Percentiles rank a stretch among this genome's conserved stretches.
These are phyloP conservation scores for Cabera pusaria DNA, from an alignment of 2,888 invertebrate genomes.

Conservation along the genomic window DNA sequence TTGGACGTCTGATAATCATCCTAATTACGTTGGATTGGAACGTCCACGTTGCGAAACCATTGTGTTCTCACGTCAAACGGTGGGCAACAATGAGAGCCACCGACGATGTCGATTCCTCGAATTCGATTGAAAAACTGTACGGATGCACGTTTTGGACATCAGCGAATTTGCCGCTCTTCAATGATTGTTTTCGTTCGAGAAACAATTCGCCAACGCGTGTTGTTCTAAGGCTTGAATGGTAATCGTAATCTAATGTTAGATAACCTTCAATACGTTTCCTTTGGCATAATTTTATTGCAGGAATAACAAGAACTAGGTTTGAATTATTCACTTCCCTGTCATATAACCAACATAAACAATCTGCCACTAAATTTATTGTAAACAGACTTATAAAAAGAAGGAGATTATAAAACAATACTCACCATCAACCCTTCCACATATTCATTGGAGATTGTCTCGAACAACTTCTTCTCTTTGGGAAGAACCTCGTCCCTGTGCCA, in stretches of 20 bases:
- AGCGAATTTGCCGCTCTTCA: constrained; percentile 65
- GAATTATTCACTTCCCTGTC: too few species aligned
- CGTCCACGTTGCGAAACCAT: constrained; percentile 67
- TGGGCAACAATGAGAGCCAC: constrained; percentile 78
- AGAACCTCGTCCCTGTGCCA: constrained; percentile 58
- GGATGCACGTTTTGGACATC: constrained; percentile 81
- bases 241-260: constrained; percentile 19
- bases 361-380: too few species aligned
- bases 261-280: constrained; percentile 10
- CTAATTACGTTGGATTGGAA: constrained; percentile 53
- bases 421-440: constrained; percentile 60
- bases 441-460: constrained; percentile 48
- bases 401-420: too few species aligned
- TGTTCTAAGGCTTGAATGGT: constrained; percentile 16
- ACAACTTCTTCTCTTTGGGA: constrained; percentile 57
- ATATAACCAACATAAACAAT: too few species aligned
- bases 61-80: constrained; percentile 80
- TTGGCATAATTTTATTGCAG: constrained; percentile 14
- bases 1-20: constrained; percentile 47
- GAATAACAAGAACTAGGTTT: constrained; percentile 41
- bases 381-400: too few species aligned
- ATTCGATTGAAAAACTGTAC: constrained; percentile 78
- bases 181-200: constrained; percentile 59
- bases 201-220: constrained; percentile 43
- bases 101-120: constrained; percentile 76